Base-by-base conservation (phyloP, 2,113 vertebrate genomes). In the Pituophis catenifer region DNA sequence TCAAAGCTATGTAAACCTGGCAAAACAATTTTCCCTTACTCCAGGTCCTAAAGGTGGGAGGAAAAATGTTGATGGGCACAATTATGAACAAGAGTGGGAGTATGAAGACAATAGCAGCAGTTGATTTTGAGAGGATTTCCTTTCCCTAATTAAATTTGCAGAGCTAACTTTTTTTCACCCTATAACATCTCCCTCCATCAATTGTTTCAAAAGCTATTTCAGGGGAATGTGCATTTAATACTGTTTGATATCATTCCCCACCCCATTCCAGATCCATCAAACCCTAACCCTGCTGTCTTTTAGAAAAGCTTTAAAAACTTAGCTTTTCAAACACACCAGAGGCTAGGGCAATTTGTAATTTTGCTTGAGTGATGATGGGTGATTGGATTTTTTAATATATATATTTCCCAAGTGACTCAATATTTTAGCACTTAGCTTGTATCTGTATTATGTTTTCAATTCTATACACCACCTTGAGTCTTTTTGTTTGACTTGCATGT, bases 221-320 rank as follows among this genome's bases (percentile, higher is more conserved):
- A 12, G 92, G 15, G 96, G 96, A 94, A 87, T 96, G 54, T 95
- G 90, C 96, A 94, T 97, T 97, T 97, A 97, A 95, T 97, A 94
- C 53, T 92, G 85, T 55, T 57, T 38, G 33, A 81, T 81, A 33
- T 81, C 70, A 81, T 38, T 38, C 70, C 70, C 7, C 70, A 19
- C 33, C 33, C 70, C 33, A 75, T 70, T 13, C 29, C 12, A 70
- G 33, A 38, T 81, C 70, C 70, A 81, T 81, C 70, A 21, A 38
- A 17, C n/a, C 70, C n/a, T 38, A 38, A 81, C n/a, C 70, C 15
- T 81, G 15, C 15, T 81, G 70, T 38, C 17, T 33, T 81, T 38
- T 75, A 75, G n/a, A 75, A 75, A 19, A 75, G 70, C 70, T 75
- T 75, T 17, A 33, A 75, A 81, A 75, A 17, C 5, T 19, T 75